Evolutionary conservation across 2,888 invertebrate species (phyloP), one percentile per base, ranked within the genome.

Genomic region (Hedychridium roseum): DNA sequence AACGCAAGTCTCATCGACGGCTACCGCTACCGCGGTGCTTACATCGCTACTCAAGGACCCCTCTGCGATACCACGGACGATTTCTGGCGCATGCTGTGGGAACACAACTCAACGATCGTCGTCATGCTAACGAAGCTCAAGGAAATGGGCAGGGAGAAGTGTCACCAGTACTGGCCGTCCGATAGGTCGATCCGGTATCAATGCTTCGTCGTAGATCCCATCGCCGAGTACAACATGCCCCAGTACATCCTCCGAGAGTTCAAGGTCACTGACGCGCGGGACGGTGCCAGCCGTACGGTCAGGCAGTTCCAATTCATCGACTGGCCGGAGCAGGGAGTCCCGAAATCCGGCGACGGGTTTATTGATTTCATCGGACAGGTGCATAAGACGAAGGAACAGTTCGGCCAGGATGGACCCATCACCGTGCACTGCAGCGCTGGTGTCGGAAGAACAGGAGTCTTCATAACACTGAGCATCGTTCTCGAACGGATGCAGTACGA

Each of bases 31-130:
- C 86, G 94, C 40, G 90, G 90, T 54, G 97, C 97, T 1, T 99
- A 99, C 78, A 95, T 99, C 56, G 98, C 97, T 3, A 92, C 97
- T n/a, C 98, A 99, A 80, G 98, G 97, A n/a, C 97, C 99, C 0
- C 81, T 98, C 47, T 88, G 90, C 40, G 96, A 98, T 74, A 98
- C 98, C 0, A 94, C 95, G 0, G 97, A 97, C 69, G 99, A 99
- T 79, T 94, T 99, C 79, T 99, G 99, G 99, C 85, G 98, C 52
- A 98, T 98, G 97, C 84, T 99, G 31, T 99, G 99, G 99, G 98
- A 99, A 77, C 97, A 98, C 79, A 98, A 99, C 79, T 97, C 97
- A 1, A 97, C 97, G 28, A 98, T 99, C 75, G 92, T 99, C 57
- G 99, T 99, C 18, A 99, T 99, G 97, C 82, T 99, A 65, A 98